phyloP scores from a whole-genome alignment of 1,140 invertebrate genomes.

The Bombus haemorrhoidalis region DNA sequence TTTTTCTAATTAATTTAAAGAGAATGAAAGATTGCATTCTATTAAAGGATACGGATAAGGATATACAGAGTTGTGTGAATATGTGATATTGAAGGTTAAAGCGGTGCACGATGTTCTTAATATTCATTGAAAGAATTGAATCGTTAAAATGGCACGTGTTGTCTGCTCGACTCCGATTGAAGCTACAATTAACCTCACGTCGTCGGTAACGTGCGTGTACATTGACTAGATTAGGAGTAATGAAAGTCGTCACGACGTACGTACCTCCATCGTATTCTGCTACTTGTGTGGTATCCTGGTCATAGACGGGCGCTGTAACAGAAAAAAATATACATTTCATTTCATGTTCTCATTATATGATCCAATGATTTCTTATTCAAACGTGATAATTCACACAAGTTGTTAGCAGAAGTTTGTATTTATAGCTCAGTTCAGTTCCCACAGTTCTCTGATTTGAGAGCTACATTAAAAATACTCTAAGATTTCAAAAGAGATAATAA shows the following conservation, averaged over 20 bases:
- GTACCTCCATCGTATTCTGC: constrained; percentile 79
- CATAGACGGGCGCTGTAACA: constrained; percentile 80
- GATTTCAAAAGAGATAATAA: too few relatives aligned
- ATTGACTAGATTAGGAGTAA: constrained; percentile 62
- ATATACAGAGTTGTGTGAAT: not conserved
- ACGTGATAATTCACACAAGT: too few relatives aligned
- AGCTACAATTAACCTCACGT: constrained; percentile 57
- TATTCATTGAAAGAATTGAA: constrained; percentile 50
- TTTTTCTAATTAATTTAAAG: too few relatives aligned
- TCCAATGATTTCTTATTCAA: not conserved
- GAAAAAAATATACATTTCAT: constrained; percentile 46
- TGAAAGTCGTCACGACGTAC: constrained; percentile 55
- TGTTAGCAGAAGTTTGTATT: too few relatives aligned
- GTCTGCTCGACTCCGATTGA: not conserved
- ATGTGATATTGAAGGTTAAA: not conserved
- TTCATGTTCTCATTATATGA: not conserved
- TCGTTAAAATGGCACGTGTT: constrained; percentile 15
- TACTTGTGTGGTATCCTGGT: constrained; percentile 79
- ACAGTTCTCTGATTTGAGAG: too few relatives aligned
- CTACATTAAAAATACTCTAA: too few relatives aligned
- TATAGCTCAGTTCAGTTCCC: too few relatives aligned
- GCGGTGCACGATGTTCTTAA: constrained; percentile 11
- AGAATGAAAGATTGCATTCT: not conserved
- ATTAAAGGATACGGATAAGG: not conserved
- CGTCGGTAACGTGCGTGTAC: constrained; percentile 13